phyloP scores from a whole-genome alignment of 2,797 vertebrate species.

The Caiman crocodilus region DNA sequence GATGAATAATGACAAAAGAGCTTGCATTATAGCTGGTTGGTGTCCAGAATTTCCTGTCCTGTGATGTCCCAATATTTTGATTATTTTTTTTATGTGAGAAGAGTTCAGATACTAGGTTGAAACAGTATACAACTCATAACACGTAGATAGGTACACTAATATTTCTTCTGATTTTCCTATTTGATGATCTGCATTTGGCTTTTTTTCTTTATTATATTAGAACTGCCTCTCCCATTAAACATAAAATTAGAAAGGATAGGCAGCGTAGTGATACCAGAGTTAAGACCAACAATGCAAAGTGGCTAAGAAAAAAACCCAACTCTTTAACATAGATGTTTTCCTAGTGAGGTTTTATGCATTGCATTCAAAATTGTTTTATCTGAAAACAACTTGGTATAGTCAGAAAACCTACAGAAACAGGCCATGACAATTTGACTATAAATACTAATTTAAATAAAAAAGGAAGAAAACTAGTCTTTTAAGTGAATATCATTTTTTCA shows the following conservation, averaged over 20 bases:
- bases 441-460: not conserved
- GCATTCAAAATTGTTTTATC: not conserved
- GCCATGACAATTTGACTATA: not conserved
- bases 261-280: not conserved
- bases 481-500: not conserved
- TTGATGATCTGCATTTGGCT: not conserved
- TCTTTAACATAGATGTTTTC: not conserved
- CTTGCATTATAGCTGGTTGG: not conserved
- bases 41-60: not conserved
- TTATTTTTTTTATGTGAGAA: not conserved
- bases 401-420: not conserved
- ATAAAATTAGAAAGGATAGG: not conserved
- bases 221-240: accelerated
- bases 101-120: not conserved
- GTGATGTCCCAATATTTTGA: not conserved
- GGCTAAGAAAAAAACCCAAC: not conserved
- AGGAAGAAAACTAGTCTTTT: not conserved
- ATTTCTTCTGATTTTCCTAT: not conserved
- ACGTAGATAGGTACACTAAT: not conserved
- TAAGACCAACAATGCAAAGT: not conserved
- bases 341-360: not conserved
- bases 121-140: not conserved
- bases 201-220: not conserved
- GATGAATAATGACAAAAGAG: not conserved
- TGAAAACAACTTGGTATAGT: not conserved